These are phyloP conservation scores for Lucilia sericata DNA, from an alignment of 1,140 invertebrate species.

Conservation along the genomic window DNA sequence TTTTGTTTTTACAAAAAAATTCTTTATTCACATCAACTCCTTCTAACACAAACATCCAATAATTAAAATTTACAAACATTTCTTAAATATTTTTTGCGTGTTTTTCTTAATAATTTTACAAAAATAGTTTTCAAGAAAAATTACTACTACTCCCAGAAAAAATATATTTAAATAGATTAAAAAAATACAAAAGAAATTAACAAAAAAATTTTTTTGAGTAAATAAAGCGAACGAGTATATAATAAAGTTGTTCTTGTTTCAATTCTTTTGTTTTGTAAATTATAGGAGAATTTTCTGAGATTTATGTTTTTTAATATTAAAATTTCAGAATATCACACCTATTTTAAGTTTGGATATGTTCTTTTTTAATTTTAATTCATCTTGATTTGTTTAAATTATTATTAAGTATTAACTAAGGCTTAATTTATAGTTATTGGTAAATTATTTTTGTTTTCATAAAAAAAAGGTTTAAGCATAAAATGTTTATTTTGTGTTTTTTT, in stretches of 20 bases:
- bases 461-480: not conserved
- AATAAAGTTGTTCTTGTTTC: not conserved
- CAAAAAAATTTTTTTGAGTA: not conserved
- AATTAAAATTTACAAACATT: constrained; percentile 4
- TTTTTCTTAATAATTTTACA: not conserved
- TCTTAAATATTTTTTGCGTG: constrained; percentile 1
- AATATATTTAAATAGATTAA: not conserved
- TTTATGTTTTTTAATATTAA: too few relatives aligned
- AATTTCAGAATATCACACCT: too few relatives aligned
- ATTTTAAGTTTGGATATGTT: not conserved
- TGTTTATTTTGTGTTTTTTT: not conserved
- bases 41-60: constrained; percentile 3
- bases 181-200: constrained; percentile 1
- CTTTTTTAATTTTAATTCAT: not conserved
- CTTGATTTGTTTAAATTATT: not conserved
- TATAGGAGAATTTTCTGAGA: not conserved
- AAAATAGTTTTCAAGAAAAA: not conserved
- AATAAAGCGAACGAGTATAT: not conserved
- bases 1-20: constrained; percentile 1
- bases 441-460: not conserved
- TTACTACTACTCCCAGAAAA: constrained; percentile 15
- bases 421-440: constrained; percentile 11
- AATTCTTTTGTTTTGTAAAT: not conserved
- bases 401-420: not conserved
- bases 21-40: constrained; percentile 19